Conservation (phyloP, 2,797 vertebrate species). For the Alosa sapidissima region DNA sequence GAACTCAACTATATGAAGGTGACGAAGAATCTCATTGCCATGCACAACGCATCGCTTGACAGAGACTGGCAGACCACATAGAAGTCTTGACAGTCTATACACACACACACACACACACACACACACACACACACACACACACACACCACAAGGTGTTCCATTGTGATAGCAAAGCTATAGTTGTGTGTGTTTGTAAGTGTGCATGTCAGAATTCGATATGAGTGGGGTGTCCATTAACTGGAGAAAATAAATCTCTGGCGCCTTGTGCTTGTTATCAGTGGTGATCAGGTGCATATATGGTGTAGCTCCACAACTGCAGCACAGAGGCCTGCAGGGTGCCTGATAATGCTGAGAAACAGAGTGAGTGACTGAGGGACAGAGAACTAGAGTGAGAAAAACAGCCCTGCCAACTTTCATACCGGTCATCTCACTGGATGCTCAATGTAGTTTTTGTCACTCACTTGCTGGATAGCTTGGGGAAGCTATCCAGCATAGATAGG, state of each 20-base stretch:
- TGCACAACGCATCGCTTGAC: not conserved
- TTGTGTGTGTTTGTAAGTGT: not conserved
- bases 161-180: not conserved
- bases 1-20: not conserved
- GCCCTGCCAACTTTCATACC: not conserved
- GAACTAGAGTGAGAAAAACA: not conserved
- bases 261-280: not conserved
- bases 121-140: not conserved
- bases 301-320: not conserved
- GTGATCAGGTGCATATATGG: slow-evolving; percentile 7
- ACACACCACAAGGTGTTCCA: not conserved
- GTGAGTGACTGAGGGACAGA: not conserved
- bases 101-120: not conserved
- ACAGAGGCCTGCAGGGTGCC: not conserved
- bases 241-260: slow-evolving; percentile 2
- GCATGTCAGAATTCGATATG: not conserved
- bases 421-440: not conserved
- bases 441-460: not conserved
- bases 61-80: not conserved
- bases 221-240: not conserved
- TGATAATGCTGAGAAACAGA: not conserved
- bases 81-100: not conserved
- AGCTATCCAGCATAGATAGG: too few relatives aligned
- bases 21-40: not conserved
- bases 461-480: not conserved